Evolutionary conservation across 2,113 vertebrate genomes (phyloP), one percentile per base, ranked within the genome.

Genomic region (Microcebus murinus): DNA sequence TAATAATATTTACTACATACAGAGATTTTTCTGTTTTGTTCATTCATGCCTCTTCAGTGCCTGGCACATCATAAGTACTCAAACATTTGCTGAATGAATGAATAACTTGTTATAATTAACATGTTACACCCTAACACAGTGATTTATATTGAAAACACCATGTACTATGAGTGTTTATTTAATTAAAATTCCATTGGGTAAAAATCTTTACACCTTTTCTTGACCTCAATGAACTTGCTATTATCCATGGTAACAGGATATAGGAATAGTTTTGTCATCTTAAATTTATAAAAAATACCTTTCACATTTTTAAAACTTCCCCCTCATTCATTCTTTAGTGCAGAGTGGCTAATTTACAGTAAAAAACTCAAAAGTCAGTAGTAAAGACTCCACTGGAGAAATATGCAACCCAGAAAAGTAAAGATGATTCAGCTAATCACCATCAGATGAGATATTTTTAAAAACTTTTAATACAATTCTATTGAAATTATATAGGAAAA

Each of bases 61-160:
- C 15, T 52, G 52, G 52, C 52, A 52, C 52, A 52, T 52, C 52
- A 52, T 52, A 52, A 52, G 52, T 15, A 52, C 52, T 52, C 52
- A 52, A 52, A 52, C 18, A 52, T 52, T 52, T 52, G 52, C 52
- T 55, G 52, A 55, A 55, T 55, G 15, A 55, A 18, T 55, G 52
- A 79, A 50, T 45, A 20, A 67, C 36, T 34, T 96, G 27, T 83
- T 89, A 81, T 65, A 84, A 65, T 89, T 89, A 91, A 88, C 27
- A 12, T 21, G 42, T 25, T 29, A 81, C 8, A 63, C 50, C 13
- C 74, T 76, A 79, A 87, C 52, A 68, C 39, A 25, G 45, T 83
- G 39, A 95, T 39, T 91, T 95, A 73, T 42, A 89, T n/a, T 94
- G n/a, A 17, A 87, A 90, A 90, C 15, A 70, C 4, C 15, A 85